phyloP scores from a whole-genome alignment of 2,888 invertebrate species.

The Epirrita christyi region DNA sequence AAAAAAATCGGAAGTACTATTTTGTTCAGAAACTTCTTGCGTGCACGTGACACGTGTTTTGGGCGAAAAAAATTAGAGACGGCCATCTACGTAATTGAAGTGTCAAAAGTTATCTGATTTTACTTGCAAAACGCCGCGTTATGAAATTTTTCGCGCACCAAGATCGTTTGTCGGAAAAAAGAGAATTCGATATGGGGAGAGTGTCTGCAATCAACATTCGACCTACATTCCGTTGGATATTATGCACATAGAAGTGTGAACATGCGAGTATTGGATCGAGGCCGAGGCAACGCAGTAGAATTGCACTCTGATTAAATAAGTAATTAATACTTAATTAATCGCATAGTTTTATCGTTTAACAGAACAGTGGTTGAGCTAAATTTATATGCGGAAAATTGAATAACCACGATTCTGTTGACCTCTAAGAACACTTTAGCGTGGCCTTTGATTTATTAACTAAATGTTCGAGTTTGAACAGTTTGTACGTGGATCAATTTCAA shows the following conservation, averaged over 20 bases:
- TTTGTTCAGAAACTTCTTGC: slow-evolving; percentile 76
- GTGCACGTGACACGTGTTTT: slow-evolving; percentile 75
- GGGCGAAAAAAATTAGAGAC: slow-evolving; percentile 71
- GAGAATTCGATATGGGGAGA: slow-evolving; percentile 81
- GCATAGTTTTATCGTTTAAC: slow-evolving; percentile 24
- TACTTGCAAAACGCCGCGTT: slow-evolving; percentile 82
- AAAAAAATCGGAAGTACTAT: slow-evolving; percentile 66
- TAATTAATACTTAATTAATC: slow-evolving; percentile 45
- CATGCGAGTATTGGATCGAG: slow-evolving; percentile 52
- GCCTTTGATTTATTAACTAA: slow-evolving; percentile 31
- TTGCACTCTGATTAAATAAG: slow-evolving; percentile 46
- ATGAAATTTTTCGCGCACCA: slow-evolving; percentile 81
- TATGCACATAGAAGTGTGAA: slow-evolving; percentile 61
- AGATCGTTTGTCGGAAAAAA: slow-evolving; percentile 77
- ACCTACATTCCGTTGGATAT: slow-evolving; percentile 73
- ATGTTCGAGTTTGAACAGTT: slow-evolving; percentile 18
- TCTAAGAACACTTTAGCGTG: slow-evolving; percentile 27
- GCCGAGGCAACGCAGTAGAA: slow-evolving; percentile 46
- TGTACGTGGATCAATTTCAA: slow-evolving; percentile 21
- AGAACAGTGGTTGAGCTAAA: slow-evolving; percentile 30
- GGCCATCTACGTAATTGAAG: slow-evolving; percentile 82
- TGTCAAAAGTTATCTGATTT: slow-evolving; percentile 85
- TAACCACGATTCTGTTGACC: slow-evolving; percentile 34
- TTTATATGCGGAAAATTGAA: slow-evolving; percentile 38
- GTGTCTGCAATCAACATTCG: slow-evolving; percentile 79